phyloP scores from a whole-genome alignment of 2,797 vertebrate species.

The Hoplostethus mediterraneus region DNA sequence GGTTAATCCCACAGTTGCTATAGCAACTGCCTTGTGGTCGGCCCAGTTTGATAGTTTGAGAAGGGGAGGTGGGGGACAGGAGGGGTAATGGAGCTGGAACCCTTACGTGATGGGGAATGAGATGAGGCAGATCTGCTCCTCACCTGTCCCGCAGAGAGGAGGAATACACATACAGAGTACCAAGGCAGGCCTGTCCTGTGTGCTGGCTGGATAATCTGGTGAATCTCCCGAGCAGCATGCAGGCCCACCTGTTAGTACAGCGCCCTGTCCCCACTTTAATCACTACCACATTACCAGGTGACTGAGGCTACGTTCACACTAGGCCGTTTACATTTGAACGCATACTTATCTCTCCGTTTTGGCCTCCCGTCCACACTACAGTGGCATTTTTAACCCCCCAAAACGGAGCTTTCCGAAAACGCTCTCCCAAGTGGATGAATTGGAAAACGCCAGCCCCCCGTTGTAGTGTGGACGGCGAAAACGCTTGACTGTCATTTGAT shows the following conservation, averaged over 20 bases:
- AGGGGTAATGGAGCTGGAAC: slow-evolving; percentile 65
- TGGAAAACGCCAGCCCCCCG: no score
- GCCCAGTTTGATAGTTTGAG: slow-evolving; percentile 49
- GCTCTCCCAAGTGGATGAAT: no score
- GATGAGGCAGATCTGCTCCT: slow-evolving; percentile 80
- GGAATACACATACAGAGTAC: slow-evolving; percentile 32
- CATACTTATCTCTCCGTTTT: no score
- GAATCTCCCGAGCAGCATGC: slow-evolving; percentile 76
- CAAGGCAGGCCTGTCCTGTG: slow-evolving; percentile 61
- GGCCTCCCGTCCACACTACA: no score
- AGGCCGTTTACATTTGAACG: no score
- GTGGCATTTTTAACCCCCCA: no score
- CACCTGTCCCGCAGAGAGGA: slow-evolving; percentile 72
- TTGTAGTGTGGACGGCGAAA: no score
- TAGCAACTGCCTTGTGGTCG: slow-evolving; percentile 65
- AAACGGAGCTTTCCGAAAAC: no score
- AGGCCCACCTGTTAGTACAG: slow-evolving; percentile 80
- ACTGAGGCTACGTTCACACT: no score
- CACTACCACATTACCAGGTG: slow-evolving; percentile 64
- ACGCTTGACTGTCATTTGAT: no score
- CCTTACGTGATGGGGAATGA: slow-evolving; percentile 82
- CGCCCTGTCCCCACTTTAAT: slow-evolving; percentile 75
- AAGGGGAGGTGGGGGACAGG: slow-evolving; percentile 27
- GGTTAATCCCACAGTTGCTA: slow-evolving; percentile 57
- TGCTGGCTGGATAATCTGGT: slow-evolving; percentile 77